These are phyloP conservation scores for Nomia melanderi DNA, from an alignment of 1,140 invertebrate species.

Conservation along the genomic window DNA sequence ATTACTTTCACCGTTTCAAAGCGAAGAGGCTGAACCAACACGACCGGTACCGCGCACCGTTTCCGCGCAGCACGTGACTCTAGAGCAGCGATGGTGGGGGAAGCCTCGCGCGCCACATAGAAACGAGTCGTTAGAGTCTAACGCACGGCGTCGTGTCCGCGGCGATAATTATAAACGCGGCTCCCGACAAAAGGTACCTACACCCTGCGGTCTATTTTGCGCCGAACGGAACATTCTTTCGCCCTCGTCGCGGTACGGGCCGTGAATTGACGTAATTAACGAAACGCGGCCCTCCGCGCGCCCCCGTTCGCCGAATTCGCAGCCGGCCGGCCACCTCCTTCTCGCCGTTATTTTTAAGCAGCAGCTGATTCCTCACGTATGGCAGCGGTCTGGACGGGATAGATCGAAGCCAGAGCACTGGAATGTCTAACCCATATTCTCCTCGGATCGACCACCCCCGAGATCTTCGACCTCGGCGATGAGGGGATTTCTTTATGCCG, in stretches of 20 bases:
- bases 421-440: neutral
- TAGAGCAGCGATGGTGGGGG: neutral
- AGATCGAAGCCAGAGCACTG: slow-evolving; percentile 1
- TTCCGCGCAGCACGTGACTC: neutral
- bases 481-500: no score
- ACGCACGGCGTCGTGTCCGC: slow-evolving; percentile 31
- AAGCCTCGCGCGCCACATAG: neutral
- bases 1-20: no score
- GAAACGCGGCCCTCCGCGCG: slow-evolving; percentile 7
- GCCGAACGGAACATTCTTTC: slow-evolving; percentile 39
- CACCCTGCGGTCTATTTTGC: slow-evolving; percentile 48
- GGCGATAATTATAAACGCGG: slow-evolving; percentile 61
- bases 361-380: neutral
- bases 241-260: neutral
- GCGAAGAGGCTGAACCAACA: no score
- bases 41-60: neutral
- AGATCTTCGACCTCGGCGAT: neutral
- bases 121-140: neutral
- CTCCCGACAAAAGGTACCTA: slow-evolving; percentile 49
- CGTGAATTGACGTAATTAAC: slow-evolving; percentile 33
- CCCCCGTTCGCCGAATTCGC: slow-evolving; percentile 9
- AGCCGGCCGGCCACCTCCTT: neutral
- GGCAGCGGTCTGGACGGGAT: no score
- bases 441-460: no score
- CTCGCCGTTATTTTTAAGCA: slow-evolving; percentile 32